Evolutionary conservation across 2,797 vertebrate species (phyloP), one percentile per base, ranked within the genome.

Genomic region (Hyperoplus immaculatus): DNA sequence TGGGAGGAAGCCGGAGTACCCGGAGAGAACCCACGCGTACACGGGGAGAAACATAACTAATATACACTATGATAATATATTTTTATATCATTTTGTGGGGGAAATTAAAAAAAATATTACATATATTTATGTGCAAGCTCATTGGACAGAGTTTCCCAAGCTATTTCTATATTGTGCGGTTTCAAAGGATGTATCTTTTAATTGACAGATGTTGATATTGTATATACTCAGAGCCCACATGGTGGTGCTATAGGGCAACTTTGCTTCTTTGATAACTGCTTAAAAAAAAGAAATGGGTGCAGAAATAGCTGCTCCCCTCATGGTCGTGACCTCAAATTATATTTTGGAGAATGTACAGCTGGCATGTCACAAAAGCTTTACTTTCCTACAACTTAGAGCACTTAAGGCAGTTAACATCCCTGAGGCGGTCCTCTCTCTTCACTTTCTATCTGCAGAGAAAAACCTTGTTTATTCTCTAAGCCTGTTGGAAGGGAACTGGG

Each of bases 201-300:
- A 36, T 16, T 14, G 11, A 10, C 4, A 16, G n/a, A 18, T 36
- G 21, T 42, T 3, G 14, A 8, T 45, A 38, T 14, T 16, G 12
- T 46, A 3, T 18, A 41, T 13, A 54, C 11, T 59, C 3, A 21
- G 29, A 57, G 41, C 9, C 88, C 92, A 91, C 85, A 75, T 41
- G 90, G 72, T 81, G 90, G 90, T 59, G 64, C 69, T 16, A 77
- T 21, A 78, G 6, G 46, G 67, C 75, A 59, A 5, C 18, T 42
- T 49, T 79, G 56, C 46, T 56, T 61, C 8, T 57, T 0, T 12
- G 8, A 38, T 42, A 18, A n/a, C 21, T 1, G 16, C 16, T 36
- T 8, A 2, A 6, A 4, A 18, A 39, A n/a, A 11, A 2, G 29
- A 39, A n/a, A 11, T 3, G 29, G 15, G 59, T 47, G 39, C 10